Base-by-base conservation (phyloP, 2,797 vertebrate genomes). In the Apogon hyalosoma region DNA sequence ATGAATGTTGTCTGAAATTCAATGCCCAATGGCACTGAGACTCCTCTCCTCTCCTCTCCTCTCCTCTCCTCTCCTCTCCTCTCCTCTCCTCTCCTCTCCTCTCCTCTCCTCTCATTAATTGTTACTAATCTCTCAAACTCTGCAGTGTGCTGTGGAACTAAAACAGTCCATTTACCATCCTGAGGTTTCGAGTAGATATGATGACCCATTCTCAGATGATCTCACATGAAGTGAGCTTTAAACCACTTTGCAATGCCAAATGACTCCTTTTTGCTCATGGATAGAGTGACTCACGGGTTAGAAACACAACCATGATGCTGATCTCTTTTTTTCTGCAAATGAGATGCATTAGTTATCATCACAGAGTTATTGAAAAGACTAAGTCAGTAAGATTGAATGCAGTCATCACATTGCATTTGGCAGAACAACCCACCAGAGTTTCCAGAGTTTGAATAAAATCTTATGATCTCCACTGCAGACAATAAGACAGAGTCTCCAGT, bases 191-290 rank as follows among this genome's bases (percentile, higher is more conserved):
- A 77, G 64, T 79, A 73, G 77, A 88, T 82, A 78, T 54, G 80
- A 89, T 88, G 88, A 83, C 83, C 84, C 77, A 69, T 77, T 82
- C 73, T 75, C 62, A 70, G 74, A 87, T 89, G 80, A 85, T 82
- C 78, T 88, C 86, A 84, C 76, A 79, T 77, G 62, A 62, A 80
- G 57, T 60, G 43, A 69, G 56, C 58, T 73, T 72, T 36, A 33
- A 77, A 71, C 15, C 55, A 53, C 67, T 83, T 61, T 13, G 53
- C 47, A 71, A 73, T 72, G 82, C 77, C 82, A 70, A 84, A 70
- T 18, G 69, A 65, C 71, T 79, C 66, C 42, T 80, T 64, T 21
- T 70, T 33, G 55, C 52, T 63, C 66, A 63, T 52, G 67, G 66
- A 63, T 69, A 43, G 64, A 83, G 42, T 76, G 80, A 81, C 49